Conservation (phyloP, 2,113 vertebrate genomes). For the Rafetus swinhoei region DNA sequence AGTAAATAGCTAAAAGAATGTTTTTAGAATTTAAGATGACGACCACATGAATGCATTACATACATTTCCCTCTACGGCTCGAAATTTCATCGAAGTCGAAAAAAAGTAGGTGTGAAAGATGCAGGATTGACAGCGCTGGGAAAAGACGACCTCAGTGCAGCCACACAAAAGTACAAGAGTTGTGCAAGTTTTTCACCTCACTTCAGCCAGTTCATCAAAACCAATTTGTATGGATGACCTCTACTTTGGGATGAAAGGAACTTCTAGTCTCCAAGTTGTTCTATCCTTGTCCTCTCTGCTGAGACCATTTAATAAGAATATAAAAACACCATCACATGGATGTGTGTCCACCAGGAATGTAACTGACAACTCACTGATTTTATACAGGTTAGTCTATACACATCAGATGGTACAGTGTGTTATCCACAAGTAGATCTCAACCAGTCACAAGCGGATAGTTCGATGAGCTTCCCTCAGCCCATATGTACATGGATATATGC, state of each 20-base stretch:
- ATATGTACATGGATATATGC: accelerated
- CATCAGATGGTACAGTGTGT: not conserved
- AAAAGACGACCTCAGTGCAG: not conserved
- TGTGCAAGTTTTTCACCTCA: not conserved
- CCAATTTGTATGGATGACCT: not conserved
- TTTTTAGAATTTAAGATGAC: not conserved
- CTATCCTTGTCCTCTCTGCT: not conserved
- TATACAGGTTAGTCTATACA: not conserved
- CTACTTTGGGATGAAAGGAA: not conserved
- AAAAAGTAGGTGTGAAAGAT: not conserved
- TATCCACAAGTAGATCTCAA: not conserved
- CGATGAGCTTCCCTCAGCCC: not conserved
- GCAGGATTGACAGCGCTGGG: not conserved
- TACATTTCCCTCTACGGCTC: not conserved
- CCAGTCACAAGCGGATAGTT: no score
- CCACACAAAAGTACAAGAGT: accelerated
- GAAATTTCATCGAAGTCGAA: not conserved
- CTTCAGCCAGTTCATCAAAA: not conserved
- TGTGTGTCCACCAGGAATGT: not conserved
- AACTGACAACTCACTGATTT: not conserved
- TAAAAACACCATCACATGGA: not conserved
- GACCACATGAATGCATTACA: not conserved
- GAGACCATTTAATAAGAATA: not conserved
- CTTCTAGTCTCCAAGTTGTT: not conserved
- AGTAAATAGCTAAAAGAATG: not conserved